These are phyloP conservation scores for Aphodius sticticus DNA, from an alignment of 2,888 invertebrate genomes.

Conservation along the genomic window DNA sequence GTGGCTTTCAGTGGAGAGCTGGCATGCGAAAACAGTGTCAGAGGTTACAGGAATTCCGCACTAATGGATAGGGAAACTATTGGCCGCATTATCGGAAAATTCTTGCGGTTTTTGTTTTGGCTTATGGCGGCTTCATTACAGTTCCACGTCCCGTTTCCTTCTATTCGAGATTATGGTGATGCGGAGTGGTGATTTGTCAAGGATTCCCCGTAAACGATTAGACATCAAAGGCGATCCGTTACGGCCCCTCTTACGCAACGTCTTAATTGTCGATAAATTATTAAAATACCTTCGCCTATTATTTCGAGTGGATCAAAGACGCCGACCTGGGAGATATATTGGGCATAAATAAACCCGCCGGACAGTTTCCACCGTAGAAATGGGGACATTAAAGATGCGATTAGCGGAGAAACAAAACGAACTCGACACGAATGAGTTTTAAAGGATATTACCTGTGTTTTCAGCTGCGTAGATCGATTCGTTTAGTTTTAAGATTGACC, in stretches of 20 bases:
- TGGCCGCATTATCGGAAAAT: neutral
- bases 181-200: neutral
- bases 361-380: neutral
- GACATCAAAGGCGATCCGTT: neutral
- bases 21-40: neutral
- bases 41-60: neutral
- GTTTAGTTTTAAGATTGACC: too few relatives aligned
- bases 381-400: neutral
- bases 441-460: neutral
- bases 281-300: slow-evolving; percentile 43
- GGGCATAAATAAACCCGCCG: neutral
- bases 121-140: too few relatives aligned
- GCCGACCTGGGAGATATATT: neutral
- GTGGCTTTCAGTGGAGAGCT: neutral
- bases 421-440: neutral
- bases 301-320: slow-evolving; percentile 6
- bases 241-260: slow-evolving; percentile 34
- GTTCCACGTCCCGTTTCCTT: neutral
- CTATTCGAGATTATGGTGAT: neutral
- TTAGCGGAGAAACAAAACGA: neutral
- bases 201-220: neutral
- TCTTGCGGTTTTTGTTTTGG: too few relatives aligned
- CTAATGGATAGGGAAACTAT: neutral
- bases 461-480: neutral
- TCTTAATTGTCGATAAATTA: slow-evolving; percentile 57